A percentile compares a stretch with the other conserved stretches of the same genome.
These are phyloP conservation scores for Tonatia bakeri DNA, from an alignment of 2,113 vertebrate species.

Conservation along the genomic window DNA sequence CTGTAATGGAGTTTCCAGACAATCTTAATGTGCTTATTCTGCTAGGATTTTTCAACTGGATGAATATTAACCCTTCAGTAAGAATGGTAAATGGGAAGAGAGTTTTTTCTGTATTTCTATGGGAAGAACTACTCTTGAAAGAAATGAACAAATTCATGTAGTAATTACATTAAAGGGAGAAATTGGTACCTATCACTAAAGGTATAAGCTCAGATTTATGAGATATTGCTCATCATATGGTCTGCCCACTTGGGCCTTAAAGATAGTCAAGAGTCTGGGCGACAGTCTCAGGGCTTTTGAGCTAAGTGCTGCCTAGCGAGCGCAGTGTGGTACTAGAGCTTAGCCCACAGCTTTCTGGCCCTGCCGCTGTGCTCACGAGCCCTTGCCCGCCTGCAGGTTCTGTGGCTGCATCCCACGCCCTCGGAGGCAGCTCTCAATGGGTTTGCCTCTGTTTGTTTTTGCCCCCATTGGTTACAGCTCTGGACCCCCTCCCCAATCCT, in stretches of 20 bases:
- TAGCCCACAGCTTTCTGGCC: too few species aligned
- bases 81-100: background rate
- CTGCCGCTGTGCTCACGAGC: too few species aligned
- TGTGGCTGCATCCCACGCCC: background rate
- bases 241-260: background rate
- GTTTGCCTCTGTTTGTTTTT: background rate
- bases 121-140: background rate
- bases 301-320: rapidly evolving
- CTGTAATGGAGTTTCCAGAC: background rate
- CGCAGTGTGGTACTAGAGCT: background rate
- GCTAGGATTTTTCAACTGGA: background rate
- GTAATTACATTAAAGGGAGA: background rate
- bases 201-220: background rate
- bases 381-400: background rate
- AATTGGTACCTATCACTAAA: background rate
- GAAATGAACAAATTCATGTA: background rate
- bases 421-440: background rate
- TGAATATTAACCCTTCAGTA: background rate
- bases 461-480: background rate
- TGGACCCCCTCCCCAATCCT: background rate
- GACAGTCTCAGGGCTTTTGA: background rate
- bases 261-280: background rate
- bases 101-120: background rate
- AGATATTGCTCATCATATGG: background rate
- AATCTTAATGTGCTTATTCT: background rate